Evolutionary conservation across 2,888 invertebrate genomes (phyloP).

Genomic region (Sphaerophoria taeniata): DNA sequence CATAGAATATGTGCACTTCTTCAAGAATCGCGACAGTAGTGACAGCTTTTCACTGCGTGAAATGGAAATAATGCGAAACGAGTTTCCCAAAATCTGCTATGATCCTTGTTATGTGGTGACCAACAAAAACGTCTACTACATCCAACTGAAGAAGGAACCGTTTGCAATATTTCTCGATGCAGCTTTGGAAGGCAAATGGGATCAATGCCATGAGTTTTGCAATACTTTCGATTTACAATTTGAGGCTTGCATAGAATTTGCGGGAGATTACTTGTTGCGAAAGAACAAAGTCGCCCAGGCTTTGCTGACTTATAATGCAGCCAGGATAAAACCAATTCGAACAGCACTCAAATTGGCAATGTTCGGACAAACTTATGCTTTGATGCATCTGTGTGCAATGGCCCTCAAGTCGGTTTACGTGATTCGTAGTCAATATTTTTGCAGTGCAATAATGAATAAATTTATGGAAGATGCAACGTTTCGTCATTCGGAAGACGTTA

Average conservation of each 20-base stretch:
- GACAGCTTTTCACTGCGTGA: slow-evolving; percentile 80
- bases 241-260: slow-evolving; percentile 86
- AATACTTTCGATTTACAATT: slow-evolving; percentile 82
- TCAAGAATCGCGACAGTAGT: slow-evolving; percentile 78
- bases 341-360: slow-evolving; percentile 83
- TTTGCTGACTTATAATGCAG: slow-evolving; percentile 90
- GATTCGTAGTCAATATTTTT: slow-evolving; percentile 79
- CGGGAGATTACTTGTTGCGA: slow-evolving; percentile 91
- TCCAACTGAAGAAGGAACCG: slow-evolving; percentile 81
- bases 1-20: slow-evolving; percentile 81
- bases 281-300: slow-evolving; percentile 90
- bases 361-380: slow-evolving; percentile 82
- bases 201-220: slow-evolving; percentile 82
- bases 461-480: slow-evolving; percentile 79
- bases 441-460: slow-evolving; percentile 78
- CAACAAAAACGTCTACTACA: slow-evolving; percentile 81
- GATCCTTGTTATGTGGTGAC: slow-evolving; percentile 83
- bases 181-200: slow-evolving; percentile 80
- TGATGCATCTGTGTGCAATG: slow-evolving; percentile 83
- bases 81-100: slow-evolving; percentile 82
- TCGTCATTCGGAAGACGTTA: slow-evolving; percentile 81
- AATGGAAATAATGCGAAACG: slow-evolving; percentile 81
- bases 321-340: slow-evolving; percentile 84
- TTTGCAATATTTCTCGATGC: slow-evolving; percentile 81
- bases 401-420: slow-evolving; percentile 81